phyloP scores from a whole-genome alignment of 2,888 invertebrate genomes.

The Zygaena filipendulae region DNA sequence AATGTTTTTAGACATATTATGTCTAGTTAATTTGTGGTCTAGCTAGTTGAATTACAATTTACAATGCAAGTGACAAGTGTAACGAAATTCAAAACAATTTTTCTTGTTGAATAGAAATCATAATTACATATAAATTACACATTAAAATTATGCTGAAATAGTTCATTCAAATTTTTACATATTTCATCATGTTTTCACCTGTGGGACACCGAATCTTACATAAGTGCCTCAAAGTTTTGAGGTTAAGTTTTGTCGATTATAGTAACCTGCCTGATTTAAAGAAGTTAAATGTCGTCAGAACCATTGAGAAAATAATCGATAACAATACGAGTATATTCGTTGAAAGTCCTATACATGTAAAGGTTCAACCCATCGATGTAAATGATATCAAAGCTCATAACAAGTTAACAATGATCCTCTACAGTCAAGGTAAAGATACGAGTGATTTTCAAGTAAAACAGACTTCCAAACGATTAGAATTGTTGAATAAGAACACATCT shows the following conservation, averaged over 20 bases:
- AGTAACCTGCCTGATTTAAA: constrained; percentile 52
- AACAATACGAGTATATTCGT: constrained; percentile 56
- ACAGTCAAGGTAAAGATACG: constrained; percentile 50
- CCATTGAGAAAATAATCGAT: constrained; percentile 59
- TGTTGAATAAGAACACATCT: constrained; percentile 48
- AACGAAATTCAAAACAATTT: too few species aligned
- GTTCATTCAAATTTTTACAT: too few species aligned
- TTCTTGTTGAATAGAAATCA: too few species aligned
- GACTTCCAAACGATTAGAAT: constrained; percentile 51
- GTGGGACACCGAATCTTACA: constrained; percentile 44
- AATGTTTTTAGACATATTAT: too few species aligned
- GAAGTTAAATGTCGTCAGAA: constrained; percentile 52
- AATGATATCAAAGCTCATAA: constrained; percentile 52
- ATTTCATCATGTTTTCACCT: constrained; percentile 52
- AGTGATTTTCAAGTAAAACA: constrained; percentile 61
- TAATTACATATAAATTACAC: too few species aligned
- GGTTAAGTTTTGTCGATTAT: constrained; percentile 55
- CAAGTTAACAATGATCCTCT: constrained; percentile 53
- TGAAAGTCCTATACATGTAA: constrained; percentile 62
- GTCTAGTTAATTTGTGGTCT: too few species aligned
- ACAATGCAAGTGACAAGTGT: too few species aligned
- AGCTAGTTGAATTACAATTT: too few species aligned
- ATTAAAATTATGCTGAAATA: too few species aligned
- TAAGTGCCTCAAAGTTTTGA: constrained; percentile 61
- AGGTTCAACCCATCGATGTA: constrained; percentile 55